Evolutionary conservation across 2,797 vertebrate species (phyloP).

Genomic region (Tokudaia muenninki): DNA sequence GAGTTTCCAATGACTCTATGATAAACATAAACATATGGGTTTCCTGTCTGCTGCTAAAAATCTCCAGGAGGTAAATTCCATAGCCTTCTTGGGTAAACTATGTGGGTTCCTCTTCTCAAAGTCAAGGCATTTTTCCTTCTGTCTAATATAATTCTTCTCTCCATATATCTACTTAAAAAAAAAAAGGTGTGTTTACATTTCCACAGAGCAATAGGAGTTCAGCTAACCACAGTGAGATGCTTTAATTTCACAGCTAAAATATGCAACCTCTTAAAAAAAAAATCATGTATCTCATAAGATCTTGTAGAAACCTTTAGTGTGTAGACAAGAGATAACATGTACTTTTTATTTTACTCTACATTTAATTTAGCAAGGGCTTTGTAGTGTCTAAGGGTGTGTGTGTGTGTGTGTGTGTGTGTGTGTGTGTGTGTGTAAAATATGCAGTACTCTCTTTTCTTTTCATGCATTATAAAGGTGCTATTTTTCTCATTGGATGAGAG

Average conservation of each 20-base stretch:
- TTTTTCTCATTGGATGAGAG: slow-evolving; percentile 46
- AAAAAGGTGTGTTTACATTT: slow-evolving; percentile 59
- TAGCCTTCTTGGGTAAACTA: slow-evolving; percentile 76
- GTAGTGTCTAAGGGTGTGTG: neutral
- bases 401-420: neutral
- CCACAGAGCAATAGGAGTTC: slow-evolving; percentile 51
- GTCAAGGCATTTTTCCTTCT: slow-evolving; percentile 71
- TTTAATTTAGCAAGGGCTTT: slow-evolving; percentile 56
- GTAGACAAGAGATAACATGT: neutral
- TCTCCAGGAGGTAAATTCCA: slow-evolving; percentile 80
- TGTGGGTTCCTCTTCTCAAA: slow-evolving; percentile 73
- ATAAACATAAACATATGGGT: slow-evolving; percentile 71
- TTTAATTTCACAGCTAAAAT: slow-evolving; percentile 61
- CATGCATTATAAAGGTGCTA: slow-evolving; percentile 11
- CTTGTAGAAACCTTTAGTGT: slow-evolving; percentile 52
- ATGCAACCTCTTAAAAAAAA: slow-evolving; percentile 19
- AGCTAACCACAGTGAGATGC: slow-evolving; percentile 38
- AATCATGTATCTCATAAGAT: slow-evolving; percentile 10
- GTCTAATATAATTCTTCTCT: slow-evolving; percentile 77
- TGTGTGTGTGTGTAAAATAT: slow-evolving; percentile 20
- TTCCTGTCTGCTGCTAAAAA: slow-evolving; percentile 66
- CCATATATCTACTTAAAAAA: slow-evolving; percentile 58
- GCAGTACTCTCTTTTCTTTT: slow-evolving; percentile 1
- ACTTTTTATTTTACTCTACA: slow-evolving; percentile 32
- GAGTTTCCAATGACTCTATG: slow-evolving; percentile 49